Base-by-base conservation (phyloP, 2,888 invertebrate species). In the Pteria penguin region DNA sequence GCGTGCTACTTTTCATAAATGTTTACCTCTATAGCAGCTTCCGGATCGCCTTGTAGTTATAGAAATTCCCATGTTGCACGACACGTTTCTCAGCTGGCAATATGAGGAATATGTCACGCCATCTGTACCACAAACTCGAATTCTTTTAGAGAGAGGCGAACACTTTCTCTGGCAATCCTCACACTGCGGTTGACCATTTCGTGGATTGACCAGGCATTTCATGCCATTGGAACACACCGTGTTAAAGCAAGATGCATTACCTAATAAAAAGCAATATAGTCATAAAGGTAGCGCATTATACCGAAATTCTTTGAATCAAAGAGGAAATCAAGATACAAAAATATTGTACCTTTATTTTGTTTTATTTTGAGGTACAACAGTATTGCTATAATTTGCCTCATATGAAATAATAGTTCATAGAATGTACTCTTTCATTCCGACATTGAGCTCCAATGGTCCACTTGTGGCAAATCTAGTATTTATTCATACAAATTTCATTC, bases 61-160 rank as follows among this genome's bases (percentile, higher is more conserved):
- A 27, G 63, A 32, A 11, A 76, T 57, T 52, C 65, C 68, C 69
- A 65, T 72, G n/a, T 72, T 26, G 26, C 76, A 76, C 0, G 76
- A 72, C n/a, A 55, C 69, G 22, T 8, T 54, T 27, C 62, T 68
- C 84, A 97, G 94, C 86, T 96, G 94, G 93, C 97, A 97, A 83
- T 96, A 94, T 85, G 96, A 96, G 84, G 90, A 93, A 93, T 97
- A 97, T 74, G 96, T 96, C 84, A 95, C 94, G 60, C 97, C 97
- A 93, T 97, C 97, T 77, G 95, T 95, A 79, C 97, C 97, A 92
- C 97, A 97, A 70, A 78, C 71, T 11, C 32, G 32, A 4, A 62
- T 54, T 1, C 18, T 45, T 45, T 58, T 70, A 2, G 74, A 78
- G 5, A 62, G n/a, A 8, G 71, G 61, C 3, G 71, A 74, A 58